Percentiles rank a stretch among this genome's conserved stretches.
Evolutionary conservation across 2,888 invertebrate species (phyloP).

Genomic region (Scrobipalpa atriplicella): DNA sequence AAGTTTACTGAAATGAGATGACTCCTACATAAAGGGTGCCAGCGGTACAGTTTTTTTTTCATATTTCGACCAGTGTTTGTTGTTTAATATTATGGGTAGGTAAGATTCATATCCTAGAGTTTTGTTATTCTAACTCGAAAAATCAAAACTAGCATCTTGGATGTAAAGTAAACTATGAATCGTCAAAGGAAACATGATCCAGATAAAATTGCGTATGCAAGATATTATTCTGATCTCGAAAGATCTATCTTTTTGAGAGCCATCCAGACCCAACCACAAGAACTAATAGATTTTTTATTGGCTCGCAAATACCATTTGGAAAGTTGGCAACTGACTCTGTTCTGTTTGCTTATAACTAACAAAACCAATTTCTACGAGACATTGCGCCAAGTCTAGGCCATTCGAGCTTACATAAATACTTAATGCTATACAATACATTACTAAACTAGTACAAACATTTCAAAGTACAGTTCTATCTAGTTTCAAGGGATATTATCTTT

Average conservation of each 20-base stretch:
- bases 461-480: neutral
- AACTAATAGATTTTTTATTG: conserved; percentile 16
- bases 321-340: conserved; percentile 16
- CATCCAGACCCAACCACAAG: conserved; percentile 15
- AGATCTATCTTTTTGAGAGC: neutral
- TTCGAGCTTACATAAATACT: conserved; percentile 10
- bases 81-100: too few relatives aligned
- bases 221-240: neutral
- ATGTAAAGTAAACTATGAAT: too few relatives aligned
- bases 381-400: conserved; percentile 3
- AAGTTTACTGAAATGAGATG: too few relatives aligned
- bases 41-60: too few relatives aligned
- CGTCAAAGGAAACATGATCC: too few relatives aligned
- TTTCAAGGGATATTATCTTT: neutral
- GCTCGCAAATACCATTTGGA: conserved; percentile 13
- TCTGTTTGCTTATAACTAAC: conserved; percentile 10
- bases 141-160: too few relatives aligned
- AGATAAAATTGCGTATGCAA: too few relatives aligned
- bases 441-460: conserved; percentile 2
- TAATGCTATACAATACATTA: neutral
- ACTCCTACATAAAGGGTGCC: too few relatives aligned
- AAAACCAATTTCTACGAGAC: conserved; percentile 17
- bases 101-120: too few relatives aligned
- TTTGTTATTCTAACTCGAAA: too few relatives aligned
- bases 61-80: too few relatives aligned